Base-by-base conservation (phyloP, 2,888 invertebrate genomes). In the Seira ritae region DNA sequence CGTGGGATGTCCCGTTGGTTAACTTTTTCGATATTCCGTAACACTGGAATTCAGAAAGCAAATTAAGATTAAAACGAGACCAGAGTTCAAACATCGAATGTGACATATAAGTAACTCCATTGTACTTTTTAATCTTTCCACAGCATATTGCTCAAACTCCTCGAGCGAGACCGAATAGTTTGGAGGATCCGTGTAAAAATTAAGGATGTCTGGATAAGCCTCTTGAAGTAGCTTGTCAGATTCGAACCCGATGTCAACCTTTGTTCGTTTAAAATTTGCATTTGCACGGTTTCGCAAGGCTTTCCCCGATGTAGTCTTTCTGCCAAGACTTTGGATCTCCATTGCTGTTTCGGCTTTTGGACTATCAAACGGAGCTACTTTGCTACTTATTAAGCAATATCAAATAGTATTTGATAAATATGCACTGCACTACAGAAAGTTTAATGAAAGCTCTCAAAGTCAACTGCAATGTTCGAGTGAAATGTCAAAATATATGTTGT, bases 141-240 rank as follows among this genome's bases (percentile, higher is more conserved):
- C 90, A 1, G 97, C 96, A 88, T 96, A 92, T 68, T 95, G 94
- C 92, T 98, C 96, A 91, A 98, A 97, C 91, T 97, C 97, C 85
- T 94, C 92, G 22, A 98, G 92, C 77, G 94, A 92, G 84, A 98
- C 93, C 80, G 94, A 93, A 84, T 94, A 94, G 37, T 90, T 92
- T 4, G 98, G 98, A 37, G 96, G 95, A 37, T 93, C 90, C 89
- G 92, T 93, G 90, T 97, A 98, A 90, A 98, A 92, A 91, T 94
- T 94, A 15, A 97, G 92, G 91, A 95, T 95, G 90, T 95, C 94
- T 0, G 94, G 94, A 91, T 95, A 96, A 60, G 92, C 91, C 89
- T 92, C 92, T 19, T 92, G 91, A 0, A 81, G 65, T n/a, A 50
- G 46, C 0, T 17, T 15, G 17, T 71, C 67, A 6, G 93, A 91